Conservation (phyloP, 1,140 invertebrate species). For the Arctopsyche grandis region DNA sequence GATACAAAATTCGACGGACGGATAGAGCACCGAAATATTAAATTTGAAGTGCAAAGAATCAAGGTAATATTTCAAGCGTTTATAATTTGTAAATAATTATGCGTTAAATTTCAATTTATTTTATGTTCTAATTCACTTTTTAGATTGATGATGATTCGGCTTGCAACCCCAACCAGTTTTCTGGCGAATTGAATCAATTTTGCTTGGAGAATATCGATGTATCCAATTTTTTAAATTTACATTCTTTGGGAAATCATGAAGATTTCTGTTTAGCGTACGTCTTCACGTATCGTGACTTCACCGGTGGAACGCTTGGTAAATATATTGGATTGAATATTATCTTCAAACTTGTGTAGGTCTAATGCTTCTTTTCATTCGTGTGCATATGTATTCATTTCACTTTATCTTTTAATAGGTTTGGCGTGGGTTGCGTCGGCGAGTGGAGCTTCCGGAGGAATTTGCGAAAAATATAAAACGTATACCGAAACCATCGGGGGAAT, state of each 20-base stretch:
- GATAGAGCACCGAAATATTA: constrained; percentile 90
- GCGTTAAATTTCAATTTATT: neutral
- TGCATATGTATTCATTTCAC: neutral
- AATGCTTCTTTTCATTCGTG: constrained; percentile 1
- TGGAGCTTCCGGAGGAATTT: constrained; percentile 97
- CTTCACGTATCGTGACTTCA: constrained; percentile 98
- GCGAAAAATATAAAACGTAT: constrained; percentile 97
- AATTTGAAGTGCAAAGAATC: constrained; percentile 97
- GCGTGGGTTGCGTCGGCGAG: constrained; percentile 98
- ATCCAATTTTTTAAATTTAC: constrained; percentile 98
- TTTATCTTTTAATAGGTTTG: constrained; percentile 71
- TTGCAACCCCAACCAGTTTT: constrained; percentile 72
- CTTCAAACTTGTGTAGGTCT: neutral
- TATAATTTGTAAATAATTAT: neutral
- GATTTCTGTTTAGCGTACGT: constrained; percentile 99
- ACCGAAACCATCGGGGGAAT: constrained; percentile 93
- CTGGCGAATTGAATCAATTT: constrained; percentile 88
- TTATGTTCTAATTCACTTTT: constrained; percentile 30
- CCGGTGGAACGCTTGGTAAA: constrained; percentile 86
- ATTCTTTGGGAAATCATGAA: constrained; percentile 96
- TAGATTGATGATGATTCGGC: constrained; percentile 88
- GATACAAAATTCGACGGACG: constrained; percentile 93
- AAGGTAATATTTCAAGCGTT: constrained; percentile 74
- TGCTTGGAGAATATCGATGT: constrained; percentile 99
- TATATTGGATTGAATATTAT: constrained; percentile 14